Conservation (phyloP, 2,797 vertebrate species). For the Buphagus erythrorhynchus region DNA sequence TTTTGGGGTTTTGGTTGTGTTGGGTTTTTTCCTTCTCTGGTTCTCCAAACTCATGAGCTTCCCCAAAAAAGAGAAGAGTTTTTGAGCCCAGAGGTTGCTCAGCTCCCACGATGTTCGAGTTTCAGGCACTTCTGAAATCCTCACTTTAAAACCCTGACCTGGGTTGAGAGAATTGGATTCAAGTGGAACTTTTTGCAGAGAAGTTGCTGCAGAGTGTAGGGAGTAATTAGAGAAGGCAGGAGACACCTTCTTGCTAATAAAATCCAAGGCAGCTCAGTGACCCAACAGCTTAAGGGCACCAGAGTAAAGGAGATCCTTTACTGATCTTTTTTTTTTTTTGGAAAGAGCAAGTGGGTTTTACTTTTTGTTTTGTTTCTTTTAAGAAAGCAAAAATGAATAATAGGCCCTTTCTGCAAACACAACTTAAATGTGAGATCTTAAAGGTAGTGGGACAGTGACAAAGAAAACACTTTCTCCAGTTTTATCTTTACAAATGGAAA, state of each 20-base stretch:
- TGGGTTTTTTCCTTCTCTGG: background rate
- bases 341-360: too few relatives aligned
- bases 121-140: background rate
- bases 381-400: background rate
- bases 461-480: background rate
- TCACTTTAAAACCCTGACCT: background rate
- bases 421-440: background rate
- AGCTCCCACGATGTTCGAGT: background rate
- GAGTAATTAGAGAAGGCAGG: slow-evolving; percentile 41
- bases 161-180: background rate
- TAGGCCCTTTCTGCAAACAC: background rate
- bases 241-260: slow-evolving; percentile 6
- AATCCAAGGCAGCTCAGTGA: background rate
- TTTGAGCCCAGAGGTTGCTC: background rate
- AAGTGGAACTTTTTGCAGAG: slow-evolving; percentile 32
- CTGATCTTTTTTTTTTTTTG: background rate
- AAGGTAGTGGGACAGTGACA: background rate
- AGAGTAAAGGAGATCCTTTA: background rate
- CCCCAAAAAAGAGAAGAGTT: background rate
- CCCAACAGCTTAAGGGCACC: background rate
- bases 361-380: background rate
- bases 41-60: background rate
- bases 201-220: background rate
- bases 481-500: background rate
- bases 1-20: background rate